Percentiles rank a stretch among this genome's conserved stretches.
phyloP scores from a whole-genome alignment of 2,797 vertebrate genomes.

The Mionectes olivaceus region DNA sequence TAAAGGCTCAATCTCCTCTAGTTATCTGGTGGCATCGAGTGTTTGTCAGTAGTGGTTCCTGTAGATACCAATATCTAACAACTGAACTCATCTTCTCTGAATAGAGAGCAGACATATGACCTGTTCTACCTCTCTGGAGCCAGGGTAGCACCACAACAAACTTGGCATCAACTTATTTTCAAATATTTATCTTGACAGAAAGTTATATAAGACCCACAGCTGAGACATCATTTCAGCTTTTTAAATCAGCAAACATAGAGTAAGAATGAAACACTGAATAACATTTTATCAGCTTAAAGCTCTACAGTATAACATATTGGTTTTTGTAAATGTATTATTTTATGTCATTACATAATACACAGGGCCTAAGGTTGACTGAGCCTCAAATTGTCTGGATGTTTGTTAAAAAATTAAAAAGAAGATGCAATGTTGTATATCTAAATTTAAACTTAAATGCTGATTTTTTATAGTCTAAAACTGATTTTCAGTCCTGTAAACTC shows the following conservation, averaged over 20 bases:
- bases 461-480: neutral
- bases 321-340: neutral
- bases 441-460: neutral
- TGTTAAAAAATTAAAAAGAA: neutral
- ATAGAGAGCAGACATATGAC: neutral
- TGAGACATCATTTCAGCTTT: neutral
- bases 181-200: neutral
- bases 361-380: neutral
- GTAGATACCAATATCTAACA: neutral
- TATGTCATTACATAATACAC: neutral
- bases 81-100: neutral
- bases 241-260: neutral
- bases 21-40: neutral
- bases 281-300: neutral
- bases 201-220: neutral
- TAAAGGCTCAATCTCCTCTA: neutral
- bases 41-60: neutral
- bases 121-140: neutral
- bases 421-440: neutral
- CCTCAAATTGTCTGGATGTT: neutral
- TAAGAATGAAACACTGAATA: neutral
- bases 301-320: neutral
- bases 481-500: neutral
- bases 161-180: neutral
- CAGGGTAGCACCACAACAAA: neutral